Conservation (phyloP, 1,140 invertebrate species). For the Periplaneta americana region DNA sequence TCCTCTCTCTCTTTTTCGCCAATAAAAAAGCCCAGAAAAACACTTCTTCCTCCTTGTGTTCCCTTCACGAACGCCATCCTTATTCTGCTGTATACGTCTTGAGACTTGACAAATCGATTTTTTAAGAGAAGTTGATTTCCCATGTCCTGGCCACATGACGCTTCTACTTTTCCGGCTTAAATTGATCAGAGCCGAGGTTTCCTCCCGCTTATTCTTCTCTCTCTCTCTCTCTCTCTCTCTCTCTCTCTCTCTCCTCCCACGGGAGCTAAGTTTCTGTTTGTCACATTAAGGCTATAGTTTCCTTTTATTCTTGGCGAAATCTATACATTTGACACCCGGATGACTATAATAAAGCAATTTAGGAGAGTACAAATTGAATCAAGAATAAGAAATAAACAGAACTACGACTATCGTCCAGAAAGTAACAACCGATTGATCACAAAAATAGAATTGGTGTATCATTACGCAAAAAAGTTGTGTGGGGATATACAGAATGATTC, state of each 20-base stretch:
- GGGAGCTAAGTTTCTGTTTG: neutral
- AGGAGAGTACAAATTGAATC: no score
- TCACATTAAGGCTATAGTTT: neutral
- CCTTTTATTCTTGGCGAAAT: neutral
- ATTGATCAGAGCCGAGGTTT: conserved; percentile 14
- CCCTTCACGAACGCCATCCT: neutral
- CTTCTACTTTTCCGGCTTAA: conserved; percentile 15
- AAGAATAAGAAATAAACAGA: no score
- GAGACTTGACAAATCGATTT: conserved; percentile 18
- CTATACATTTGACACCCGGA: neutral
- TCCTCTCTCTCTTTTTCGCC: no score
- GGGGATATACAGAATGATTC: no score
- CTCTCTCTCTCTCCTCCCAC: neutral
- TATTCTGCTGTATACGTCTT: neutral
- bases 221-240: neutral
- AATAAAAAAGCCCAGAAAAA: neutral
- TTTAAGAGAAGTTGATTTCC: conserved; percentile 20
- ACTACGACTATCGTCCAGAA: no score
- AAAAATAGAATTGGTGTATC: no score
- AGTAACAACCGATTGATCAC: no score
- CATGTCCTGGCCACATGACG: conserved; percentile 17
- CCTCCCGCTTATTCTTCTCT: neutral
- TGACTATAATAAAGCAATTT: no score
- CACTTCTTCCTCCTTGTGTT: neutral
- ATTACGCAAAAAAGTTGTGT: no score